Percentiles rank a stretch among this genome's conserved stretches.
These are phyloP conservation scores for Cheilosia variabilis DNA, from an alignment of 2,888 invertebrate species.

Conservation along the genomic window DNA sequence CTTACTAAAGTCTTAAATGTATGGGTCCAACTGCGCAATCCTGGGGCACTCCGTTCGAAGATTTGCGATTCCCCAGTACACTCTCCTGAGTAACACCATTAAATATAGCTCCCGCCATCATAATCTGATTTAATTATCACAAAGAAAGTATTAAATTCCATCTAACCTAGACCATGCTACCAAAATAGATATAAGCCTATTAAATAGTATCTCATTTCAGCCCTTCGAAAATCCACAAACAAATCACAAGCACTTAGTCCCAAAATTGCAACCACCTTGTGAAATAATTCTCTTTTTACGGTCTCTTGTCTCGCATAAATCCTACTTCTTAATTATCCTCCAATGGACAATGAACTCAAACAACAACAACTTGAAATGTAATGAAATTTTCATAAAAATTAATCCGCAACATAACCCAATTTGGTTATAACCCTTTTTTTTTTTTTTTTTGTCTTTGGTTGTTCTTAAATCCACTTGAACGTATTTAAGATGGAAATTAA, in stretches of 20 bases:
- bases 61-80: too few species aligned
- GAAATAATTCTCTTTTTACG: slow-evolving; percentile 27
- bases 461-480: slow-evolving; percentile 3
- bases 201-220: background rate
- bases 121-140: too few species aligned
- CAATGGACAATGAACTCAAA: slow-evolving; percentile 59
- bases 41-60: too few species aligned
- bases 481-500: slow-evolving; percentile 18
- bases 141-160: too few species aligned
- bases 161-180: too few species aligned
- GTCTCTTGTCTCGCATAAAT: slow-evolving; percentile 43
- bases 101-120: too few species aligned
- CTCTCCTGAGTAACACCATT: too few species aligned
- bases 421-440: slow-evolving; percentile 53
- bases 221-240: slow-evolving; percentile 1
- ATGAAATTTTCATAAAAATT: slow-evolving; percentile 62
- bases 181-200: background rate
- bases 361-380: slow-evolving; percentile 52
- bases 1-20: too few species aligned
- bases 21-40: too few species aligned
- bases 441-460: background rate
- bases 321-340: slow-evolving; percentile 65
- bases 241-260: slow-evolving; percentile 49
- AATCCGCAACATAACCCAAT: slow-evolving; percentile 69
- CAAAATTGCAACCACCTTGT: slow-evolving; percentile 34